Conservation (phyloP, 2,888 invertebrate species). For the Drosophila rellima region DNA sequence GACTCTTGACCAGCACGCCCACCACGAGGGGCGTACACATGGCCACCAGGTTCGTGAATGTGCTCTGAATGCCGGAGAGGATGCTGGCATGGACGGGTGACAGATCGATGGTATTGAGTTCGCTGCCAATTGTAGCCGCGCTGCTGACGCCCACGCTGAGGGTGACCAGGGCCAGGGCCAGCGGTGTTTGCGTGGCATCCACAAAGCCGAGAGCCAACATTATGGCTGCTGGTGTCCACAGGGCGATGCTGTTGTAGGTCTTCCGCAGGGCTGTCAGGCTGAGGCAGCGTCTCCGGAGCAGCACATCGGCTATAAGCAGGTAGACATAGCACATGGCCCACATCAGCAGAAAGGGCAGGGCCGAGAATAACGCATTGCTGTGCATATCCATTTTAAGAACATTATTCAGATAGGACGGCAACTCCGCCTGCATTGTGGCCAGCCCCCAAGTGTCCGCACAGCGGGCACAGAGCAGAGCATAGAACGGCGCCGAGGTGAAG, state of each 20-base stretch:
- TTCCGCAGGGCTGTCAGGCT: slow-evolving; percentile 82
- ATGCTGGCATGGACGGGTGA: slow-evolving; percentile 89
- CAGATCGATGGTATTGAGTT: slow-evolving; percentile 88
- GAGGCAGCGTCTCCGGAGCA: slow-evolving; percentile 84
- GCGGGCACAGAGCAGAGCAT: slow-evolving; percentile 87
- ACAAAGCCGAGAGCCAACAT: slow-evolving; percentile 87
- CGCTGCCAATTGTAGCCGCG: slow-evolving; percentile 84
- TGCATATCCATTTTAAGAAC: slow-evolving; percentile 88
- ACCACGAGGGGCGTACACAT: slow-evolving; percentile 88
- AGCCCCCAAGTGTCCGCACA: slow-evolving; percentile 90
- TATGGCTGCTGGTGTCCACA: slow-evolving; percentile 87
- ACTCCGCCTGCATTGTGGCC: slow-evolving; percentile 89
- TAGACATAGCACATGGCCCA: slow-evolving; percentile 86
- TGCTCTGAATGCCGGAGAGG: slow-evolving; percentile 89
- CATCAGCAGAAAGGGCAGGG: slow-evolving; percentile 86
- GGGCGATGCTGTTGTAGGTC: slow-evolving; percentile 78
- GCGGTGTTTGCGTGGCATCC: slow-evolving; percentile 77
- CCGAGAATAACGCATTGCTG: slow-evolving; percentile 86
- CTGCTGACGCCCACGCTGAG: slow-evolving; percentile 86
- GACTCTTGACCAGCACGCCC: slow-evolving; percentile 86
- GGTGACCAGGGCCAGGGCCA: slow-evolving; percentile 87
- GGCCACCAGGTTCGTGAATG: slow-evolving; percentile 87
- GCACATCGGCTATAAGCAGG: slow-evolving; percentile 85
- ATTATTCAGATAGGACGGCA: slow-evolving; percentile 89
- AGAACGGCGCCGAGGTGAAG: slow-evolving; percentile 89